phyloP scores from a whole-genome alignment of 2,888 invertebrate species.

The Sinhomidia bicolor region DNA sequence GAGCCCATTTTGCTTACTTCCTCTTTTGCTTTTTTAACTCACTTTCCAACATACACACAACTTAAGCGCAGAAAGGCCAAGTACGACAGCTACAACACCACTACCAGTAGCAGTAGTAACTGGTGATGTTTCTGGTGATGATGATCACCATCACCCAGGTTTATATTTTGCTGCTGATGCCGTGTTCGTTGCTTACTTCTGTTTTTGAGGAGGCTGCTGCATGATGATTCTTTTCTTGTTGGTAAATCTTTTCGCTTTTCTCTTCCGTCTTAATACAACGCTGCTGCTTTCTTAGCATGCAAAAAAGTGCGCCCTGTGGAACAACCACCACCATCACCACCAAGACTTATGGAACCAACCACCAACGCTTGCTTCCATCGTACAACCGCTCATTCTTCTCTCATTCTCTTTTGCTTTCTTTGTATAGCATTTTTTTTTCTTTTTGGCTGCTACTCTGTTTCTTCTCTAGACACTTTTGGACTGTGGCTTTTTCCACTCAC shows the following conservation, averaged over 20 bases:
- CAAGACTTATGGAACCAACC: conserved; percentile 25
- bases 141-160: conserved; percentile 11
- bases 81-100: conserved; percentile 9
- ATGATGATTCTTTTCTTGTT: too few relatives aligned
- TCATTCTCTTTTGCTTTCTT: too few relatives aligned
- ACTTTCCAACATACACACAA: conserved; percentile 4
- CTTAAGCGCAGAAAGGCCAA: neutral
- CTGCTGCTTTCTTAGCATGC: neutral
- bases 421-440: neutral
- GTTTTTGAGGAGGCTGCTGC: neutral
- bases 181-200: conserved; percentile 22
- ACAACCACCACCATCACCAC: too few relatives aligned
- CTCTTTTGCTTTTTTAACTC: conserved; percentile 52
- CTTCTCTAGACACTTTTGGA: conserved; percentile 57
- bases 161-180: too few relatives aligned
- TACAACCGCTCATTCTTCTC: conserved; percentile 24
- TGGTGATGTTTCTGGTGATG: conserved; percentile 21
- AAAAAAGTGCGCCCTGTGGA: neutral
- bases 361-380: neutral
- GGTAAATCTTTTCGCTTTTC: conserved; percentile 7
- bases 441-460: conserved; percentile 22
- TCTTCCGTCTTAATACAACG: neutral
- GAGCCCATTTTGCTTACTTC: conserved; percentile 54
- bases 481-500: conserved; percentile 71
- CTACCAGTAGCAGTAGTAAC: conserved; percentile 24